Percentiles rank a stretch among this genome's conserved stretches.
These are phyloP conservation scores for Drosophila novamexicana DNA, from an alignment of 1,140 invertebrate genomes.

Conservation along the genomic window DNA sequence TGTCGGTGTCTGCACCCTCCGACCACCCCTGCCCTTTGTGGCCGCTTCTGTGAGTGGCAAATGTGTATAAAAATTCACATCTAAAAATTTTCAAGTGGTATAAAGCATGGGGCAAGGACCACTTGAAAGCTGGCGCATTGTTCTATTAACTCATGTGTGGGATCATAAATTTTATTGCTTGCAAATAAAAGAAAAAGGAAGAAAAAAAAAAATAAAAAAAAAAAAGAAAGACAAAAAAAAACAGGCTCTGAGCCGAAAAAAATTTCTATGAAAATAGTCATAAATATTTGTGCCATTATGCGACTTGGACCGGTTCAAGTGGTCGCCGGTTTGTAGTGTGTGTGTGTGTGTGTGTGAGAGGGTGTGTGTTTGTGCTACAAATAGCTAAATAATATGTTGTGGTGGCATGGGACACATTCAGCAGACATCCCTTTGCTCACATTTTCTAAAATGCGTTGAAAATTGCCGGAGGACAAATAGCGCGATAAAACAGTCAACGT, in stretches of 20 bases:
- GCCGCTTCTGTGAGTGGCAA: constrained; percentile 7
- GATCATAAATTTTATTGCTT: constrained; percentile 75
- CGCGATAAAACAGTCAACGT: constrained; percentile 75
- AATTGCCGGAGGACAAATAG: constrained; percentile 69
- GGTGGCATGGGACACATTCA: constrained; percentile 17
- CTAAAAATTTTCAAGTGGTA: constrained; percentile 31
- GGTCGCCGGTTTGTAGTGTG: constrained; percentile 27
- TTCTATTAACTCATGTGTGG: constrained; percentile 78
- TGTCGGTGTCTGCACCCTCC: background rate
- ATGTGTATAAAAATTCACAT: constrained; percentile 38
- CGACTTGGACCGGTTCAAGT: constrained; percentile 63
- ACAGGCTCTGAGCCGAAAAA: constrained; percentile 9
- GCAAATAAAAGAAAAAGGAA: constrained; percentile 55
- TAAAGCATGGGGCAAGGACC: constrained; percentile 8
- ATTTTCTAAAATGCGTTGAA: constrained; percentile 62
- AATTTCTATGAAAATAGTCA: constrained; percentile 65
- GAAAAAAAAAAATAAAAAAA: constrained; percentile 10
- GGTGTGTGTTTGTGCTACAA: constrained; percentile 45
- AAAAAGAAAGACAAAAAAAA: constrained; percentile 24
- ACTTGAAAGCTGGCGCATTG: constrained; percentile 57
- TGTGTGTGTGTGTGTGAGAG: constrained; percentile 4
- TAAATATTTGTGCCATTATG: constrained; percentile 77
- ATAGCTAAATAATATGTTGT: constrained; percentile 69
- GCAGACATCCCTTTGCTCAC: constrained; percentile 22
- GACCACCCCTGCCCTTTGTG: background rate